phyloP scores from a whole-genome alignment of 2,888 invertebrate species.

The Epiblema foenella region DNA sequence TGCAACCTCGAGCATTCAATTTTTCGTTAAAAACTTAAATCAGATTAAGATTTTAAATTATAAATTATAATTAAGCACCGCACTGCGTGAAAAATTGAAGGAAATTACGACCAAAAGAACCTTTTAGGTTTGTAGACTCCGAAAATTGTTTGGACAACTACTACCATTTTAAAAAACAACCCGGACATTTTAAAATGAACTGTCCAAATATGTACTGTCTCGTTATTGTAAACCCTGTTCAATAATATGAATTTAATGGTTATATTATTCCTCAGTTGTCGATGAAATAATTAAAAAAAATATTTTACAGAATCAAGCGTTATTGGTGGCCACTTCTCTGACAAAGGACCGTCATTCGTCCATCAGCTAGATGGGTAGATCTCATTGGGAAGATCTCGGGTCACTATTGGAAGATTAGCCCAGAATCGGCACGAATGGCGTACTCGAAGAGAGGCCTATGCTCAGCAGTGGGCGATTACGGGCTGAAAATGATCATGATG shows the following conservation, averaged over 20 bases:
- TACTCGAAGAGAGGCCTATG: too few species aligned
- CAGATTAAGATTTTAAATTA: not conserved
- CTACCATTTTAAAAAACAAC: conserved; percentile 6
- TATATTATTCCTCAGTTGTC: not conserved
- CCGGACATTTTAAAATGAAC: not conserved
- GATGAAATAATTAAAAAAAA: too few species aligned
- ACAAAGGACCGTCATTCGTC: too few species aligned
- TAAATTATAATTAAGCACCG: not conserved
- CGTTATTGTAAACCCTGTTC: not conserved
- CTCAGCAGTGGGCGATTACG: too few species aligned
- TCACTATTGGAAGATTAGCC: too few species aligned
- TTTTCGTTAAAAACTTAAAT: not conserved
- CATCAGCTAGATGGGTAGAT: too few species aligned
- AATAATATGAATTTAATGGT: not conserved
- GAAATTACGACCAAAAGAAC: conserved; percentile 2
- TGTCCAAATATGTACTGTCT: not conserved
- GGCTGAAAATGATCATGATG: too few species aligned
- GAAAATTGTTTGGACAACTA: not conserved
- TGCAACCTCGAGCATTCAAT: not conserved
- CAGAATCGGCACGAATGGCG: too few species aligned
- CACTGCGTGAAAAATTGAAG: not conserved
- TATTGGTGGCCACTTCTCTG: too few species aligned
- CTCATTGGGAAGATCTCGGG: too few species aligned
- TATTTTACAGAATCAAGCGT: too few species aligned
- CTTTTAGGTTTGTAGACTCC: conserved; percentile 7